Conservation (phyloP, 2,888 invertebrate genomes). For the Brachyptera putata region DNA sequence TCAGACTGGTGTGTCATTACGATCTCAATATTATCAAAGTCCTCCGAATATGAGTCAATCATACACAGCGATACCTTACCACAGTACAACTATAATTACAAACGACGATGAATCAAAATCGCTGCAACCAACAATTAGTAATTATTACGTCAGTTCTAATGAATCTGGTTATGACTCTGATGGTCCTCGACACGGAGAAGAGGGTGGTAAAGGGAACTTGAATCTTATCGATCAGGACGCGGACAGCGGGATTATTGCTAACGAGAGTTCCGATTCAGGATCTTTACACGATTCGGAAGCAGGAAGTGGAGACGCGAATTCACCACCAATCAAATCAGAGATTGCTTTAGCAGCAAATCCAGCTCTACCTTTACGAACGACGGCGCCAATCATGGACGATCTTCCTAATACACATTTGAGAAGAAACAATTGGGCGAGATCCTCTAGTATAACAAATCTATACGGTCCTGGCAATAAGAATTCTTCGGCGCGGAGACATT, state of each 20-base stretch:
- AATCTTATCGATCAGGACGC: conserved; percentile 44
- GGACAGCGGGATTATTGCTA: conserved; percentile 38
- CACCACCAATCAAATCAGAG: too few species aligned
- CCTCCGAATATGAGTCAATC: conserved; percentile 23
- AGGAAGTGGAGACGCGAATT: conserved; percentile 43
- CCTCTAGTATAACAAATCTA: conserved; percentile 18
- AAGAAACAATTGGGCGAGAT: conserved; percentile 20
- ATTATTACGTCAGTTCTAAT: conserved; percentile 70
- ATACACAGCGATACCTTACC: conserved; percentile 27
- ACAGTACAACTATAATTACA: conserved; percentile 17
- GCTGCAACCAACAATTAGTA: conserved; percentile 27
- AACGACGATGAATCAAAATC: conserved; percentile 19
- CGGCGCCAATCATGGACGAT: conserved; percentile 9
- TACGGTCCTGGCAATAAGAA: conserved; percentile 38
- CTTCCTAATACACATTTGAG: background rate
- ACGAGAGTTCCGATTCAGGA: conserved; percentile 38
- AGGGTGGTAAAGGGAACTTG: conserved; percentile 37
- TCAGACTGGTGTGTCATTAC: conserved; percentile 15
- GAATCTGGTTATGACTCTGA: conserved; percentile 82
- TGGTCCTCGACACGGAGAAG: conserved; percentile 47
- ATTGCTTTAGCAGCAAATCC: conserved; percentile 27
- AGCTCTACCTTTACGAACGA: background rate
- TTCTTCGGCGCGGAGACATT: conserved; percentile 47
- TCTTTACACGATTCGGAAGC: conserved; percentile 43
- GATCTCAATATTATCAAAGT: conserved; percentile 10